Conservation (phyloP, 2,113 vertebrate species). For the Oxyruncus cristatus region DNA sequence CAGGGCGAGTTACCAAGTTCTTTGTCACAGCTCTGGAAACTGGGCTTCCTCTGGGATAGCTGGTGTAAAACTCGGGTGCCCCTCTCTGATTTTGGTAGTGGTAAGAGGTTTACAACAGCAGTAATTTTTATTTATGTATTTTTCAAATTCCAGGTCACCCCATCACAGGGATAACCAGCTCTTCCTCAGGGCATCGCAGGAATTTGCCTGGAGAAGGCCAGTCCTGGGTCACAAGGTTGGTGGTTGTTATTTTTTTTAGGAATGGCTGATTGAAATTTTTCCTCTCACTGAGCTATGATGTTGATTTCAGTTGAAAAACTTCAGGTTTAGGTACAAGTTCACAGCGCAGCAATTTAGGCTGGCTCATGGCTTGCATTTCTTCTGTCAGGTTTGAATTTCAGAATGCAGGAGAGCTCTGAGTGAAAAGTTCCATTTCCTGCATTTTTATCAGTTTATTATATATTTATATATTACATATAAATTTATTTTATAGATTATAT, state of each 20-base stretch:
- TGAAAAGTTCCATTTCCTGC: background rate
- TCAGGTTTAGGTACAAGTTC: background rate
- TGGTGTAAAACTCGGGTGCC: background rate
- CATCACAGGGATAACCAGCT: background rate
- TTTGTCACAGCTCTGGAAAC: accelerated
- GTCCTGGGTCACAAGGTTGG: background rate
- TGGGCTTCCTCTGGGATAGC: accelerated
- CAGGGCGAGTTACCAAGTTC: accelerated
- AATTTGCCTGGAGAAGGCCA: background rate
- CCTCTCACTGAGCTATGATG: background rate
- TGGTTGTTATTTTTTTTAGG: background rate
- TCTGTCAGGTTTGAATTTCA: background rate
- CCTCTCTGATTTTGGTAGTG: accelerated
- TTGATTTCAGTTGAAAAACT: background rate
- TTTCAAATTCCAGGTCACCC: background rate
- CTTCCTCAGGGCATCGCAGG: background rate
- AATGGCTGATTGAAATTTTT: background rate
- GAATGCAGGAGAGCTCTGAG: background rate
- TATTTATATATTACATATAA: background rate
- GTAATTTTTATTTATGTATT: accelerated
- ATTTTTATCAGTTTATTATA: background rate
- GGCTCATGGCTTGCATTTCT: accelerated
- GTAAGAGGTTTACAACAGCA: background rate
- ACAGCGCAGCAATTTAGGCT: accelerated
- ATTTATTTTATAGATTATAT: too few species aligned